Evolutionary conservation across 2,888 invertebrate genomes (phyloP), one percentile per base, ranked within the genome.

Genomic region (Vesta saturnalis): DNA sequence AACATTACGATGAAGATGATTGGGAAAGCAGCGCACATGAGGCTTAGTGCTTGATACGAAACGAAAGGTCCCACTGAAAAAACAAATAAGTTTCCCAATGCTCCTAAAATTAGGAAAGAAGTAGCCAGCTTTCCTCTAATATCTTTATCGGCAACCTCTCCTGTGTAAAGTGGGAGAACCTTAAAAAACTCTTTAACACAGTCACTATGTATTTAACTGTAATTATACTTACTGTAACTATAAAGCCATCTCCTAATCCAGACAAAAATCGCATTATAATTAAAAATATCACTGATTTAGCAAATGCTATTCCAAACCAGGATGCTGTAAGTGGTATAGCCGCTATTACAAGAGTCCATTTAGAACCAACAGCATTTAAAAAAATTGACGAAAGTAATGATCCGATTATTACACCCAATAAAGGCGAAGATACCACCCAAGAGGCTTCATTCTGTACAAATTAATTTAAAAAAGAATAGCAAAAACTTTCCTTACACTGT

Each of bases 161-260:
- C 86, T 61, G 86, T 79, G 76, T 87, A 87, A 72, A 87, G 85
- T 83, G 86, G 85, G 56, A 85, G 83, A 47, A 85, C 85, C 87
- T 87, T 4, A 65, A 65, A 8, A 19, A 30, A 35, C 35, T 43
- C 43, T 12, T 58, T 16, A 19, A 22, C 6, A 12, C 12, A 82
- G 72, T 56, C 16, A 18, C 43, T 21, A 59, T 4, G 35, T n/a
- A n/a, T n/a, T n/a, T n/a, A n/a, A n/a, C n/a, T 6, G 54, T 35
- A 2, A 46, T 46, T 5, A n/a, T 8, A 64, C 64, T 74, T 69
- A 75, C 76, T 19, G 72, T 67, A 49, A 66, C 55, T 16, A 72
- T 66, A 0, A 93, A 91, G 19, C 93, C 93, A 49, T 89, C 89
- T 15, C 91, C 89, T 5, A 91, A 77, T 35, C 93, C 94, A 3